These are phyloP conservation scores for Trematomus loennbergii DNA, from an alignment of 2,113 vertebrate species.

Conservation along the genomic window DNA sequence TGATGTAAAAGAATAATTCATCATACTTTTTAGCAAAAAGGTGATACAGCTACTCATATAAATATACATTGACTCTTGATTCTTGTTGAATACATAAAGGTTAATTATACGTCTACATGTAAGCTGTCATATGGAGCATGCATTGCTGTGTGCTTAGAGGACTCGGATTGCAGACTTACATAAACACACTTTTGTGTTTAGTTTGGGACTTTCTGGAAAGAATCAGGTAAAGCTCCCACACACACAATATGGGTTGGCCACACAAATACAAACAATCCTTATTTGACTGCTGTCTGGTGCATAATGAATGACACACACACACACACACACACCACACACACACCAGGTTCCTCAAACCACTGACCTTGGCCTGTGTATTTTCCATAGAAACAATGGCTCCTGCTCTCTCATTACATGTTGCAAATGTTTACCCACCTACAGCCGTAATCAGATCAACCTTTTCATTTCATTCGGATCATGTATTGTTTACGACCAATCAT, in stretches of 20 bases:
- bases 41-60: no score
- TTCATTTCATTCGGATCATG: no score
- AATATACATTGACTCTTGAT: no score
- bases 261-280: constrained; percentile 34
- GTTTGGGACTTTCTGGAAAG: constrained; percentile 16
- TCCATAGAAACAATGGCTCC: constrained; percentile 38
- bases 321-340: background rate
- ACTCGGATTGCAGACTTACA: background rate
- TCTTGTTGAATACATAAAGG: no score
- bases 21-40: no score
- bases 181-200: background rate
- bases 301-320: constrained; percentile 14
- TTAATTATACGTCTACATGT: no score
- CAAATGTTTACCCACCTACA: constrained; percentile 43
- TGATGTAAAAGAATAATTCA: no score
- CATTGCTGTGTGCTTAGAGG: background rate
- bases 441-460: constrained; percentile 8
- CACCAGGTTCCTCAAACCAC: constrained; percentile 26
- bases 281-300: constrained; percentile 24
- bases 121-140: no score
- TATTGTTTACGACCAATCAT: no score
- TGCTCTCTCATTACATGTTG: constrained; percentile 44
- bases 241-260: background rate
- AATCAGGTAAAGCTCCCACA: constrained; percentile 11
- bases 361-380: constrained; percentile 43